A percentile compares a stretch with the other conserved stretches of the same genome.
These are phyloP conservation scores for Myiozetetes cayanensis DNA, from an alignment of 2,113 vertebrate genomes.

Conservation along the genomic window DNA sequence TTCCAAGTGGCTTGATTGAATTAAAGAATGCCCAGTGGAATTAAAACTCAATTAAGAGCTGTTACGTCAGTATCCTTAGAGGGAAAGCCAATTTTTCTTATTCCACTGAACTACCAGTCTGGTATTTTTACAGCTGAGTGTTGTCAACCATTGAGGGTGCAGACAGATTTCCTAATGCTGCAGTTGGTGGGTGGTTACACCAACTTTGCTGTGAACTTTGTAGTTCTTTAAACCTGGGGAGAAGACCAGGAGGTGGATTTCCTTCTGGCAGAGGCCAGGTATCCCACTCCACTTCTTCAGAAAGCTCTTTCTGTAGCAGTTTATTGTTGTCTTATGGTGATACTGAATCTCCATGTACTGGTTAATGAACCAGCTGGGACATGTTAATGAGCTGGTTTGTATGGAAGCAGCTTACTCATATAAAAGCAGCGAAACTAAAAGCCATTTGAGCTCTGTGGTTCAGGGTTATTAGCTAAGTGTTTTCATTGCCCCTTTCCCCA, in stretches of 20 bases:
- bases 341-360: not conserved
- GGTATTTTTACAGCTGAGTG: not conserved
- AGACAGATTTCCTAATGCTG: not conserved
- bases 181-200: not conserved
- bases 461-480: not conserved
- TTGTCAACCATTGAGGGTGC: not conserved
- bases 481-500: not conserved
- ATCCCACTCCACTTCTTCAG: not conserved
- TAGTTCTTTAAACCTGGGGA: not conserved
- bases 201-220: not conserved
- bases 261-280: not conserved
- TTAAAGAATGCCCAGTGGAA: slow-evolving; percentile 1
- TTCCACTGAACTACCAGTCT: not conserved
- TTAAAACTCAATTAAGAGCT: not conserved
- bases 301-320: not conserved
- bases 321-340: not conserved
- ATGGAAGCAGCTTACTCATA: not conserved
- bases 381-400: slow-evolving; percentile 6
- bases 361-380: slow-evolving; percentile 20
- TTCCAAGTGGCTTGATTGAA: not conserved
- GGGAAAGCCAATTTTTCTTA: not conserved
- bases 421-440: not conserved
- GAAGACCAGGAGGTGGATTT: not conserved
- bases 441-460: not conserved
- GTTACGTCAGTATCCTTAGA: not conserved